Percentiles rank a stretch among this genome's conserved stretches.
Conservation (phyloP, 2,888 invertebrate genomes). For the Drosophila mayaguana region DNA sequence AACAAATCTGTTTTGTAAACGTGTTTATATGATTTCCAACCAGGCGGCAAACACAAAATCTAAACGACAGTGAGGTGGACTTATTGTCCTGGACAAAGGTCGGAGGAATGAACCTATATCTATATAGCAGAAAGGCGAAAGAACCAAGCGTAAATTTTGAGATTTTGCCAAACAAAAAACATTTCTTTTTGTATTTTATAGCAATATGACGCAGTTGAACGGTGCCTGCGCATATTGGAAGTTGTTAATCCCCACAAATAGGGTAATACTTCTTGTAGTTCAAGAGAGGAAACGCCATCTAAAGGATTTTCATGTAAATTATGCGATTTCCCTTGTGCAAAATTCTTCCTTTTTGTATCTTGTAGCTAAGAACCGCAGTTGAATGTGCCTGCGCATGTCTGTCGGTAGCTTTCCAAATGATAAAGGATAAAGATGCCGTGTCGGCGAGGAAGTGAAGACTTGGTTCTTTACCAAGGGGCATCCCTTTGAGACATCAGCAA, state of each 20-base stretch:
- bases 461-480: slow-evolving; percentile 7
- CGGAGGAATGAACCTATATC: slow-evolving; percentile 20
- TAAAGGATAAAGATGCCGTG: slow-evolving; percentile 7
- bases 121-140: slow-evolving; percentile 1
- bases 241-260: slow-evolving; percentile 21
- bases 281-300: slow-evolving; percentile 29
- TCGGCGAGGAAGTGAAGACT: slow-evolving; percentile 25
- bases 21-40: slow-evolving; percentile 28
- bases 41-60: slow-evolving; percentile 21
- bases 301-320: slow-evolving; percentile 44
- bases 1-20: slow-evolving; percentile 8
- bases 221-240: slow-evolving; percentile 68
- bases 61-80: slow-evolving; percentile 16
- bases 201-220: slow-evolving; percentile 78
- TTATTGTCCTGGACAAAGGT: slow-evolving; percentile 31
- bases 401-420: slow-evolving; percentile 27
- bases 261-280: slow-evolving; percentile 19
- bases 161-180: slow-evolving; percentile 39
- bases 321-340: slow-evolving; percentile 44
- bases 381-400: slow-evolving; percentile 67
- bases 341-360: slow-evolving; percentile 58
- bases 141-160: slow-evolving; percentile 42
- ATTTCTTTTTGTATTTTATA: slow-evolving; percentile 61
- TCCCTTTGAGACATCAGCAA: not conserved
- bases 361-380: slow-evolving; percentile 65